Base-by-base conservation (phyloP, 2,888 invertebrate species). In the Nomada hirtipes region DNA sequence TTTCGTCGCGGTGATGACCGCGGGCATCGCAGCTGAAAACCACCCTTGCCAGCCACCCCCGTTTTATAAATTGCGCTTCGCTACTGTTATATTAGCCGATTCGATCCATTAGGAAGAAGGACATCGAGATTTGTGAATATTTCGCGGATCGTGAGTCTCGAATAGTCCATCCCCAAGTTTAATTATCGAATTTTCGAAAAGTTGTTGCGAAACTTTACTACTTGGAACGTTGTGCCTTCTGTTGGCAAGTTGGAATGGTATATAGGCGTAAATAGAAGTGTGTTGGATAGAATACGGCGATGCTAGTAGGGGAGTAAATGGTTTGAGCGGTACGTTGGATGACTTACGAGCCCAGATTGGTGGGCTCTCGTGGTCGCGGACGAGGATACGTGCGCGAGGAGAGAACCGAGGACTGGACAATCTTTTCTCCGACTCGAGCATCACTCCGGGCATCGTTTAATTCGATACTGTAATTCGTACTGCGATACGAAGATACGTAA, bases 401-500 rank as follows among this genome's bases (percentile, higher is more conserved):
- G n/a, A n/a, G n/a, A n/a, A n/a, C n/a, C 57, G 76, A 79, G 76
- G 74, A 57, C 42, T n/a, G 61, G 79, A 82, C 61, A 36, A 67
- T 60, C 23, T 70, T 47, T 13, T 47, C 36, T 59, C 69, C 72
- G 68, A 79, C 79, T 81, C 76, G 76, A 53, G 79, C 23, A 50
- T 65, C 20, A 9, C n/a, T 18, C 7, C 20, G 2, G n/a, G 29
- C 29, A 29, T 29, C 29, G 29, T 29, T 29, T 29, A 29, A 29
- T 29, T 7, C 29, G 29, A 29, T 29, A 29, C 29, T 7, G 29
- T 36, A 7, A 36, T 36, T 36, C 36, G 36, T 7, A 36, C 7
- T 36, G 36, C 36, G 7, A 36, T 36, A 36, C 36, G 36, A 36
- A 36, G 4, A 36, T 36, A 36, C 36, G 36, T 36, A 36, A 36